A percentile compares a stretch with the other conserved stretches of the same genome.
Conservation (phyloP, 2,888 invertebrate genomes). For the Danaus chrysippus region DNA sequence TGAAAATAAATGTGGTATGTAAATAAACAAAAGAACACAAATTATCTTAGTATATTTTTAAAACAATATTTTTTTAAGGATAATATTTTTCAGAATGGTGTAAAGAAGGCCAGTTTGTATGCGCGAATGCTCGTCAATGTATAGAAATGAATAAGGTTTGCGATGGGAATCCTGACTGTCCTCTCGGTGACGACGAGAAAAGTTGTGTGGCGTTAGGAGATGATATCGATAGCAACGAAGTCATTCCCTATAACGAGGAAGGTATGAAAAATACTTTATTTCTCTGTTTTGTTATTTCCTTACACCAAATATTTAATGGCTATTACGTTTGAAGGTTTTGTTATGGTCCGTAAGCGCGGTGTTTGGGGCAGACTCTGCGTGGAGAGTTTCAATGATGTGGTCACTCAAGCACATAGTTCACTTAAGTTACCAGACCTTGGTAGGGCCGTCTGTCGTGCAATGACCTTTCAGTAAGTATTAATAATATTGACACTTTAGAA, state of each 20-base stretch:
- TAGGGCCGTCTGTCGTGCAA: slow-evolving; percentile 85
- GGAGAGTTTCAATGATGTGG: slow-evolving; percentile 81
- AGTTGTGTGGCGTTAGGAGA: slow-evolving; percentile 84
- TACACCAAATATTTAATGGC: background rate
- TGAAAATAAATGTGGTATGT: slow-evolving; percentile 85
- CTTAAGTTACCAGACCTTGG: slow-evolving; percentile 85
- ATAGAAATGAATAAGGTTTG: slow-evolving; percentile 83
- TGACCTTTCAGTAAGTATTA: slow-evolving; percentile 84
- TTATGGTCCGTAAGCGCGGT: slow-evolving; percentile 86
- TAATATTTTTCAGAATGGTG: slow-evolving; percentile 82
- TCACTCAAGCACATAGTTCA: slow-evolving; percentile 77
- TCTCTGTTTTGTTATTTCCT: background rate
- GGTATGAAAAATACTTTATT: slow-evolving; percentile 52
- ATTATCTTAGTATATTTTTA: background rate
- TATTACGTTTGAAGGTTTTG: slow-evolving; percentile 75
- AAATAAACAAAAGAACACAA: background rate
- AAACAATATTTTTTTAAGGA: background rate
- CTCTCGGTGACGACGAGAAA: slow-evolving; percentile 86
- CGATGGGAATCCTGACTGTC: slow-evolving; percentile 85
- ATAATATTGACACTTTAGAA: background rate
- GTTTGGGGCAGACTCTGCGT: slow-evolving; percentile 88
- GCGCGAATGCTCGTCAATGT: slow-evolving; percentile 85
- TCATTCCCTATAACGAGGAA: slow-evolving; percentile 81
- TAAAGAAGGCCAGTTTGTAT: slow-evolving; percentile 84
- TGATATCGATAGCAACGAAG: slow-evolving; percentile 75